Base-by-base conservation (phyloP, 2,797 vertebrate genomes). In the Mus minutoides region DNA sequence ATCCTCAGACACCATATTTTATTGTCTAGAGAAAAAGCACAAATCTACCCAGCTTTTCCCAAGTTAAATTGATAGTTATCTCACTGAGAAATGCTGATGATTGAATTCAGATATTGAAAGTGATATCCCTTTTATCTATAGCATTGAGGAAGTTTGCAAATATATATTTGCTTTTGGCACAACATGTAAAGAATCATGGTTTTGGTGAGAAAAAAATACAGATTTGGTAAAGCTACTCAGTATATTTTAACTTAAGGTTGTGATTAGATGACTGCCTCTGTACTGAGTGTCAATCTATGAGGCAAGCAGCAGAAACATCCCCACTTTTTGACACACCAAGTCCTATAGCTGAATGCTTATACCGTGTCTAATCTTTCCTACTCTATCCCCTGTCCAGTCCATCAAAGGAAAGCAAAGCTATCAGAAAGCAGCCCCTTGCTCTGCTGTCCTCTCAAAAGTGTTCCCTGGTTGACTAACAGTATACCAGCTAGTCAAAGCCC, bases 381-480 rank as follows among this genome's bases (percentile, higher is more conserved):
- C 40, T 90, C 90, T 54, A 58, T 96, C 21, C 75, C n/a, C 46
- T 85, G 62, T 56, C 79, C 92, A 94, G 21, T 96, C 76, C 46
- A 84, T 95, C 89, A 92, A 2, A 0, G 52, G 83, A 69, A 91
- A 92, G 80, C 78, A 94, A 86, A 96, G 71, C 86, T 96, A 78
- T 92, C 93, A 96, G 82, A 54, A 4, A 54, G 52, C 62, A 78
- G 19, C 67, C 58, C 75, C 67, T 92, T 83, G 46, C 62, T 94
- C 84, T 95, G 92, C 85, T 88, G 77, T 43, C 77, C 75, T 96
- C n/a, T 84, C 40, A 71, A 34, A 88, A 71, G 16, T 84, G 77
- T 96, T 96, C 87, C 78, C 73, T 82, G 29, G 86, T 58, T 97
- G 91, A 94, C 83, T 82, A 93, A 92, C 58, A 87, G 76, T 86